Evolutionary conservation across 2,888 invertebrate genomes (phyloP).

Genomic region (Apamea anceps): DNA sequence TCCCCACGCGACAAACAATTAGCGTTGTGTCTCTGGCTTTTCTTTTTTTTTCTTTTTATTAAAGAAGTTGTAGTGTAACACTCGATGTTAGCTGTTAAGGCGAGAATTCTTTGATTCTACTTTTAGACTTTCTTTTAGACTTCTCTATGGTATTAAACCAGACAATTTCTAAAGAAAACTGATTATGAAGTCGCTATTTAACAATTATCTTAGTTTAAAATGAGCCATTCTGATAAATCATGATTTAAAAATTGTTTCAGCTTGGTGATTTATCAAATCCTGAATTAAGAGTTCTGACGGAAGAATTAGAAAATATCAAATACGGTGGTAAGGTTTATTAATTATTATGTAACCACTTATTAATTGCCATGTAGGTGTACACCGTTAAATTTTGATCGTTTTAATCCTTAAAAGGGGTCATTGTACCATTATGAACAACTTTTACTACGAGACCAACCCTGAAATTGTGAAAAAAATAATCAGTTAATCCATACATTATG

Average conservation of each 20-base stretch:
- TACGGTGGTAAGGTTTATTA: slow-evolving; percentile 93
- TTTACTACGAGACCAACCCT: too few relatives aligned
- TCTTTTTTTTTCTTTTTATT: slow-evolving; percentile 56
- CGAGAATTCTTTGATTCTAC: not conserved
- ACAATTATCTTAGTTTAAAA: too few relatives aligned
- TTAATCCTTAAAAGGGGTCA: too few relatives aligned
- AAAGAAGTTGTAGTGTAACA: slow-evolving; percentile 5
- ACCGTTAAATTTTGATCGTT: too few relatives aligned
- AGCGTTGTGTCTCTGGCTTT: slow-evolving; percentile 57
- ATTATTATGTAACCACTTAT: not conserved
- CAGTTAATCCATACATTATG: too few relatives aligned
- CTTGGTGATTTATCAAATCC: slow-evolving; percentile 97
- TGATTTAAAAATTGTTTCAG: slow-evolving; percentile 90
- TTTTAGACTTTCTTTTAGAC: not conserved
- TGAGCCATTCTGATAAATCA: not conserved
- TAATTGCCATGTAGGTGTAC: not conserved
- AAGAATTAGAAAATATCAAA: slow-evolving; percentile 97
- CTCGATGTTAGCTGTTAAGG: not conserved
- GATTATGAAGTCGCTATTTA: too few relatives aligned
- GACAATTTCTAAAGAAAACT: not conserved
- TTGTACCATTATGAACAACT: too few relatives aligned
- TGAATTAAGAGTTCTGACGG: slow-evolving; percentile 96
- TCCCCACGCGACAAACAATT: slow-evolving; percentile 74
- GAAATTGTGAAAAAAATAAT: too few relatives aligned
- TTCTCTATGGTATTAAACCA: not conserved